Percentiles rank a stretch among this genome's conserved stretches.
Evolutionary conservation across 2,797 vertebrate genomes (phyloP).

Genomic region (Falco cherrug): DNA sequence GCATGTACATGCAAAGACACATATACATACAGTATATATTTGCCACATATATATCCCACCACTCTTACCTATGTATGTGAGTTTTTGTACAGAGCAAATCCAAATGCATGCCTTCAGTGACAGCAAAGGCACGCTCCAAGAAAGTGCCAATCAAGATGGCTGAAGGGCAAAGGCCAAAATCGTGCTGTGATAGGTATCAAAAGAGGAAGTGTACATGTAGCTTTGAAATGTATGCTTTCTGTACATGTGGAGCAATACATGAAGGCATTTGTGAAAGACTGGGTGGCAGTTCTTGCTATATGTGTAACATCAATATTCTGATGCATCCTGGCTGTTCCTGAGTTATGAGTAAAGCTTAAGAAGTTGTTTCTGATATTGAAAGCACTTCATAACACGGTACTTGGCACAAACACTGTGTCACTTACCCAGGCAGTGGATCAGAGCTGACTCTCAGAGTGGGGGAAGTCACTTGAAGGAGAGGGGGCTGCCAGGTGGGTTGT

Average conservation of each 20-base stretch:
- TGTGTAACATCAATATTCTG: rapidly evolving
- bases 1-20: background rate
- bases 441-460: background rate
- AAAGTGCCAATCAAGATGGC: background rate
- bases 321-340: background rate
- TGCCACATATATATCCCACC: background rate
- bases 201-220: background rate
- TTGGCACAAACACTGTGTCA: background rate
- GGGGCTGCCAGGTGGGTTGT: rapidly evolving
- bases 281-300: background rate
- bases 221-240: background rate
- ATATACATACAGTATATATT: background rate
- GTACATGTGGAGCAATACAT: background rate
- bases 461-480: background rate
- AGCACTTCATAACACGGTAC: background rate
- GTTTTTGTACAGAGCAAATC: background rate
- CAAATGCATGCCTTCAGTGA: background rate
- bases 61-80: background rate
- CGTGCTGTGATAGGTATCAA: background rate
- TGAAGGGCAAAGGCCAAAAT: background rate
- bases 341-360: background rate
- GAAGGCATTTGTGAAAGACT: background rate
- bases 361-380: background rate
- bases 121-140: background rate
- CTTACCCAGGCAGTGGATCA: background rate